These are phyloP conservation scores for Valencia hispanica DNA, from an alignment of 2,797 vertebrate species.

Conservation along the genomic window DNA sequence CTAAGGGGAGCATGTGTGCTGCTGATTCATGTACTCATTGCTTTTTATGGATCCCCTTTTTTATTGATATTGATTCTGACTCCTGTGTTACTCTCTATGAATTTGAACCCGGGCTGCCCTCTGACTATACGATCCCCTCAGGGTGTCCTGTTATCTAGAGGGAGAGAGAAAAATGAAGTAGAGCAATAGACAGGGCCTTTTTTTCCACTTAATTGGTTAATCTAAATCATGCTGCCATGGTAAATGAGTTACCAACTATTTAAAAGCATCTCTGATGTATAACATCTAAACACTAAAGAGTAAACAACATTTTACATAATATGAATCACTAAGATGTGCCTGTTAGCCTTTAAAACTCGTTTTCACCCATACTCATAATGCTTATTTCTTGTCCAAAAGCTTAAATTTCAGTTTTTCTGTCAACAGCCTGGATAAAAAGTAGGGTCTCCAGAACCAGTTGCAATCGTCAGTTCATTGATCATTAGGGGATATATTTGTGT, in stretches of 20 bases:
- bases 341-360: conserved; percentile 17
- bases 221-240: conserved; percentile 22
- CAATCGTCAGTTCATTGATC: neutral
- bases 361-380: conserved; percentile 20
- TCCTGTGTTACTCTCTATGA: conserved; percentile 57
- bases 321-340: conserved; percentile 26
- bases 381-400: neutral
- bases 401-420: neutral
- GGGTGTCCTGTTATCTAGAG: conserved; percentile 54
- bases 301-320: conserved; percentile 18
- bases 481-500: neutral
- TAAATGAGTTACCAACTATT: conserved; percentile 12
- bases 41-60: conserved; percentile 44
- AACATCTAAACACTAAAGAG: conserved; percentile 35
- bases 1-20: conserved; percentile 1
- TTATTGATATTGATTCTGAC: conserved; percentile 64
- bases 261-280: conserved; percentile 28
- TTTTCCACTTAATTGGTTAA: conserved; percentile 3
- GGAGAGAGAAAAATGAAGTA: conserved; percentile 7
- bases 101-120: conserved; percentile 39
- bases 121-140: conserved; percentile 47
- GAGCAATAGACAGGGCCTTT: neutral
- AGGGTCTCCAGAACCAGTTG: neutral
- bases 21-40: conserved; percentile 26
- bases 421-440: neutral